A percentile compares a stretch with the other conserved stretches of the same genome.
Evolutionary conservation across 2,797 vertebrate genomes (phyloP).

Genomic region (Emydoidea blandingii): DNA sequence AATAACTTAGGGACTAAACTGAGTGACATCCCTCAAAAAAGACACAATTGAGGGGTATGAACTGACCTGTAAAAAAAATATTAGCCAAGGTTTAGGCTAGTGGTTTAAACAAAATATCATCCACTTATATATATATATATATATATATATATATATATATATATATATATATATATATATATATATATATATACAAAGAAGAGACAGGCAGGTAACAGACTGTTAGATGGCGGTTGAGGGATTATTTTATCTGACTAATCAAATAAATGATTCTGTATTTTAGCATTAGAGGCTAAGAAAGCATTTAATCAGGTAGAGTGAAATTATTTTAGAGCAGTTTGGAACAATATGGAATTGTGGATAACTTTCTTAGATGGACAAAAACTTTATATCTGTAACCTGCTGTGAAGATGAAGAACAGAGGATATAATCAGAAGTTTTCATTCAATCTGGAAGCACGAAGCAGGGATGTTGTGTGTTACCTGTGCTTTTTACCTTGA

Average conservation of each 20-base stretch:
- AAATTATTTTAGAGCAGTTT: not conserved
- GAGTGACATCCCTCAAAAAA: not conserved
- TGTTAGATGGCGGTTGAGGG: not conserved
- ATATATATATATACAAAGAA: rapidly evolving
- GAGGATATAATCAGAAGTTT: not conserved
- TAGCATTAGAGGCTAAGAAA: not conserved
- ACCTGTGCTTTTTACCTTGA: not conserved
- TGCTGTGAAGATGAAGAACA: not conserved
- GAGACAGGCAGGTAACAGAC: not conserved
- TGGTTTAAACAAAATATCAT: not conserved
- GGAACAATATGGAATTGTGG: not conserved
- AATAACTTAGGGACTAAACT: not conserved
- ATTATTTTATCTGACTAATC: not conserved
- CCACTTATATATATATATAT: rapidly evolving
- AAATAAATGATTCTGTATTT: not conserved
- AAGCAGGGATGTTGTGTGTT: not conserved
- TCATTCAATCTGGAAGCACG: not conserved
- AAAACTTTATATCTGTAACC: not conserved
- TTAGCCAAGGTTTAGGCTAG: not conserved
- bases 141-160: not conserved
- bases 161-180: rapidly evolving
- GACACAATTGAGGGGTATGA: not conserved
- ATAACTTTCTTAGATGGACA: not conserved
- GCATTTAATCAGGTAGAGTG: not conserved
- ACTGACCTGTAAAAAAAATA: not conserved